phyloP scores from a whole-genome alignment of 1,140 invertebrate genomes.

The Planococcus citri region DNA sequence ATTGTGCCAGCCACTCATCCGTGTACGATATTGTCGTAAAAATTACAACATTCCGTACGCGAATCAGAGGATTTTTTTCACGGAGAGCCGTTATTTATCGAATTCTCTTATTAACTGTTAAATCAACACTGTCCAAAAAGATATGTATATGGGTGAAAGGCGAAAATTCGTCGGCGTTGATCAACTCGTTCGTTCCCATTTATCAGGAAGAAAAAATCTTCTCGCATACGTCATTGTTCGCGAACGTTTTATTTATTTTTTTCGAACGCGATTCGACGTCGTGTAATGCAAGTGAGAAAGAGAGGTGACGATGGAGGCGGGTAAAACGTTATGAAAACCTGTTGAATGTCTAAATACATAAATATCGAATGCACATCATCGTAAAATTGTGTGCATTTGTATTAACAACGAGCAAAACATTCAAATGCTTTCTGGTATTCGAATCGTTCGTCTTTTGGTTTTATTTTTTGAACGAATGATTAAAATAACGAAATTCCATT shows the following conservation, averaged over 20 bases:
- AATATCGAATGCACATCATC: neutral
- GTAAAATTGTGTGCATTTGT: neutral
- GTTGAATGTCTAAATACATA: neutral
- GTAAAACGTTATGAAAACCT: no score
- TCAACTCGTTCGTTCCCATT: neutral
- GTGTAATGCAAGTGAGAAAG: neutral
- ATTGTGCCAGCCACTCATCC: neutral
- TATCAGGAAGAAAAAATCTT: neutral
- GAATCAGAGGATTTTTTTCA: neutral
- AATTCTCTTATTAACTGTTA: no score
- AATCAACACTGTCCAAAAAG: neutral
- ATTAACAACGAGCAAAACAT: neutral
- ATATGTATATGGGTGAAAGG: neutral
- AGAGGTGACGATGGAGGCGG: no score
- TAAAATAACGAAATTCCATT: conserved; percentile 2
- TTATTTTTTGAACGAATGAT: neutral
- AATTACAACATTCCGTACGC: neutral
- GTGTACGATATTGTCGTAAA: conserved; percentile 4
- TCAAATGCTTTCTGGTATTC: neutral
- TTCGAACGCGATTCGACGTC: neutral
- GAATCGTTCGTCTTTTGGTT: no score
- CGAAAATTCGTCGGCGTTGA: neutral
- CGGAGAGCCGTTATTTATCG: neutral
- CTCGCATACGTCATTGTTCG: neutral
- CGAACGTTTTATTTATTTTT: neutral